Evolutionary conservation across 2,797 vertebrate genomes (phyloP), one percentile per base, ranked within the genome.

Genomic region (Sebastes kiyomatsui): DNA sequence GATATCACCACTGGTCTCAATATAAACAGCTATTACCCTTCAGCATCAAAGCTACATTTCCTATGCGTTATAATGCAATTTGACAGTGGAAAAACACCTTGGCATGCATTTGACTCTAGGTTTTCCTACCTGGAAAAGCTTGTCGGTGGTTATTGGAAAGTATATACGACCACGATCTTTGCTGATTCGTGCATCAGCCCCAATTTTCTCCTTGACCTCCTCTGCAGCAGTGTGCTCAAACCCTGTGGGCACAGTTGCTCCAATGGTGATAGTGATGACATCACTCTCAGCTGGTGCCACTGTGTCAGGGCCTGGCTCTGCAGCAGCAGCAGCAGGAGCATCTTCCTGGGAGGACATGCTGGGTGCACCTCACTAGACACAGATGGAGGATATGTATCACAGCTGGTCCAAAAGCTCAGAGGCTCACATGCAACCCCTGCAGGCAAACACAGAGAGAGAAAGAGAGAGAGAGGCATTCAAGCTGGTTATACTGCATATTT

Each of bases 201-300:
- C 96, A 22, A 99, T 95, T 83, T 99, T 99, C 91, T 99, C 97
- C 67, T 93, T 92, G 70, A 99, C 97, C 94, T 99, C 98, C 66
- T 97, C 97, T 9, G 97, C 97, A 32, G 98, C 98, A 28, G 97
- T 97, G 82, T 93, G 93, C 87, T 99, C 98, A 82, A 99, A 99
- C 0, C 98, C 98, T 3, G 98, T 99, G n/a, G 98, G 98, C 56
- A 99, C 97, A 0, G 98, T 99, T 8, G 98, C 98, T 79, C 97
- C 98, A 52, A 98, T 89, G 32, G 95, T 97, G 70, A 96, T 95
- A 0, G 76, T 85, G 77, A 96, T 82, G 23, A 87, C n/a, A 32
- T 74, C 89, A 11, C 9, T 32, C 10, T 82, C 87, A 23, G 49
- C 30, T 1, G 67, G 8, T 7, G 4, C 81, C 16, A 10, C 46